phyloP scores from a whole-genome alignment of 92 coral and sea anemone species.

The Palythoa caribaeorum region DNA sequence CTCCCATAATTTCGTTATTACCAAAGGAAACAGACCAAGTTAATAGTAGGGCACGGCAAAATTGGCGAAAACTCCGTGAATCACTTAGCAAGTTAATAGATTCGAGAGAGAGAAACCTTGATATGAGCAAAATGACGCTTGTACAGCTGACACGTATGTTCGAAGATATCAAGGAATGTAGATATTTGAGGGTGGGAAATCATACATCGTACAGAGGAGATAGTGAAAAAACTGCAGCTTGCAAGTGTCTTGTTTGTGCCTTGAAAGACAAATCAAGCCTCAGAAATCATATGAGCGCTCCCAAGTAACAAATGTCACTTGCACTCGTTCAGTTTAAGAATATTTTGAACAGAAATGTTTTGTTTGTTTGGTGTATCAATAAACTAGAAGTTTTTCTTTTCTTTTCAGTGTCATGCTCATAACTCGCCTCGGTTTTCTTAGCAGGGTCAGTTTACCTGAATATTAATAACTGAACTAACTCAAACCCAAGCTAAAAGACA shows the following conservation, averaged over 20 bases:
- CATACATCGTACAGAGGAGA: conserved; percentile 76
- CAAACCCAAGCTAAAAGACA: no score
- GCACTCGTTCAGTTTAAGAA: background rate
- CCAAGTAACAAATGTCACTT: conserved; percentile 39
- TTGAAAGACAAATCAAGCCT: conserved; percentile 76
- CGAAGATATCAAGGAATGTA: conserved; percentile 85
- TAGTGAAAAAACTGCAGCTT: conserved; percentile 54
- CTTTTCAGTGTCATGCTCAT: no score
- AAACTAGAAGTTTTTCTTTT: no score
- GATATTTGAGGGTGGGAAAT: conserved; percentile 82
- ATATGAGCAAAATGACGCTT: conserved; percentile 78
- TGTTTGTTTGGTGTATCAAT: background rate
- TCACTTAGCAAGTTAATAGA: conserved; percentile 64
- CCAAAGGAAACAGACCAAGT: conserved; percentile 70
- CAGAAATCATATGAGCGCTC: conserved; percentile 79
- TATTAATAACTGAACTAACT: no score
- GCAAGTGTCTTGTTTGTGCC: conserved; percentile 82
- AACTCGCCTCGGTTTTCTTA: no score
- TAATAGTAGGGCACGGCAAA: conserved; percentile 57
- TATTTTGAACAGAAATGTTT: background rate
- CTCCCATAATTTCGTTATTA: conserved; percentile 48
- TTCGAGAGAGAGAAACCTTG: conserved; percentile 60
- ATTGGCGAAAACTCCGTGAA: conserved; percentile 80
- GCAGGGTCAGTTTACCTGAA: no score
- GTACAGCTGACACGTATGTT: conserved; percentile 75